Conservation (phyloP, 1,140 invertebrate genomes). For the Brachionus sp. region DNA sequence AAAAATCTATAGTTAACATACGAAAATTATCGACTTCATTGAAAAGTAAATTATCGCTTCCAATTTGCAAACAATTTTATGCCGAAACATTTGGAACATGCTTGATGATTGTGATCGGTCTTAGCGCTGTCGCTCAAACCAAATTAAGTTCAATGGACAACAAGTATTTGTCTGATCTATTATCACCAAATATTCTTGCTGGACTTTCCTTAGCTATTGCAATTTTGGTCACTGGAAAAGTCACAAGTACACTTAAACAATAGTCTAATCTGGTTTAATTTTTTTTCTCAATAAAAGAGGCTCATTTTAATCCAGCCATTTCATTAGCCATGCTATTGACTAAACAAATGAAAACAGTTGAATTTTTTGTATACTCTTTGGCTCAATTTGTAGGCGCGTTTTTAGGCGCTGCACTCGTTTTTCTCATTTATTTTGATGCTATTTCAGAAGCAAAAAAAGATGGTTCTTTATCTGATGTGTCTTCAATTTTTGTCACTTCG, state of each 20-base stretch:
- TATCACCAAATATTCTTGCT: neutral
- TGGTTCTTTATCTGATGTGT: neutral
- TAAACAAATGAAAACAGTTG: constrained; percentile 49
- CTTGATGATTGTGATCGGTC: neutral
- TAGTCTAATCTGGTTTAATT: neutral
- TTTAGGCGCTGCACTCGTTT: neutral
- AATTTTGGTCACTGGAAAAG: neutral
- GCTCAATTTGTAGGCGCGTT: constrained; percentile 34
- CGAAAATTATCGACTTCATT: neutral
- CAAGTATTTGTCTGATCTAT: neutral
- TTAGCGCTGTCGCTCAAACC: neutral
- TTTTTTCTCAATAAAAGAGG: neutral
- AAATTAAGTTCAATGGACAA: neutral
- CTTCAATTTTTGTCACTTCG: constrained; percentile 50
- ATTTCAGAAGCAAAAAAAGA: neutral
- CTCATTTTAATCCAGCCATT: constrained; percentile 45
- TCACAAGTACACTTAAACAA: neutral
- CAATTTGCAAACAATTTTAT: neutral
- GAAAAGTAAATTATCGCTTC: neutral
- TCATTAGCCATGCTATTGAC: constrained; percentile 49
- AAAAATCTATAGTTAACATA: neutral
- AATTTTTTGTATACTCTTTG: neutral
- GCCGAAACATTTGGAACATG: constrained; percentile 32
- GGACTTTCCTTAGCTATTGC: neutral
- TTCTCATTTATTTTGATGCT: constrained; percentile 31